Evolutionary conservation across 2,113 vertebrate genomes (phyloP).

Genomic region (Sakesphorus luctuosus): DNA sequence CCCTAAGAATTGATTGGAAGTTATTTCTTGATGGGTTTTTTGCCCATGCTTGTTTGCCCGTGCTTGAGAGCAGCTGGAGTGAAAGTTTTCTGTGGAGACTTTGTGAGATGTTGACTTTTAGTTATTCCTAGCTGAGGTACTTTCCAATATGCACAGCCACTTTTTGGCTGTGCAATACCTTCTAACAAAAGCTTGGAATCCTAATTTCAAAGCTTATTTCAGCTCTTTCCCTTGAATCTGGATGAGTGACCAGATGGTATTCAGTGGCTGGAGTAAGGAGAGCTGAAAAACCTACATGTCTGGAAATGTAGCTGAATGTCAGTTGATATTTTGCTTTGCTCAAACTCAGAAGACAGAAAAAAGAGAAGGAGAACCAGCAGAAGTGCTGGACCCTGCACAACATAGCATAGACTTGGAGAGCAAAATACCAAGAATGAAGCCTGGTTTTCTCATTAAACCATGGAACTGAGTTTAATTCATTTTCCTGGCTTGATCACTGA

Average conservation of each 20-base stretch:
- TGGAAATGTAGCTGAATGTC: background rate
- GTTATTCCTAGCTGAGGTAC: conserved; percentile 31
- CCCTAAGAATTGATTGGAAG: conserved; percentile 25
- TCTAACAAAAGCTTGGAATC: background rate
- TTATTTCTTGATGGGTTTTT: background rate
- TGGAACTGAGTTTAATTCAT: background rate
- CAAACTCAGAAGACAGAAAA: background rate
- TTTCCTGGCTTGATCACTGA: background rate
- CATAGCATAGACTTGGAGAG: background rate
- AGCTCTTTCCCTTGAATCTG: background rate
- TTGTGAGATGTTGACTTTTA: conserved; percentile 6
- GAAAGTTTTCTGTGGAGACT: background rate
- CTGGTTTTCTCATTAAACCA: conserved; percentile 40
- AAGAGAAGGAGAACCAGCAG: background rate
- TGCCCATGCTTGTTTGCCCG: background rate
- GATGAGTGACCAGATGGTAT: background rate
- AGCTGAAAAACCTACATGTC: background rate
- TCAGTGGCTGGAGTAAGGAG: background rate
- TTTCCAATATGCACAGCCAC: background rate
- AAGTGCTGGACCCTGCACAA: background rate
- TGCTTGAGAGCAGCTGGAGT: conserved; percentile 13
- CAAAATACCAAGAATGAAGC: background rate
- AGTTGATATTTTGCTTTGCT: background rate
- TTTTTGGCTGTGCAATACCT: background rate
- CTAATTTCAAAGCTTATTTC: background rate